Base-by-base conservation (phyloP, 2,888 invertebrate genomes). In the Leptopilina drosophilae region DNA sequence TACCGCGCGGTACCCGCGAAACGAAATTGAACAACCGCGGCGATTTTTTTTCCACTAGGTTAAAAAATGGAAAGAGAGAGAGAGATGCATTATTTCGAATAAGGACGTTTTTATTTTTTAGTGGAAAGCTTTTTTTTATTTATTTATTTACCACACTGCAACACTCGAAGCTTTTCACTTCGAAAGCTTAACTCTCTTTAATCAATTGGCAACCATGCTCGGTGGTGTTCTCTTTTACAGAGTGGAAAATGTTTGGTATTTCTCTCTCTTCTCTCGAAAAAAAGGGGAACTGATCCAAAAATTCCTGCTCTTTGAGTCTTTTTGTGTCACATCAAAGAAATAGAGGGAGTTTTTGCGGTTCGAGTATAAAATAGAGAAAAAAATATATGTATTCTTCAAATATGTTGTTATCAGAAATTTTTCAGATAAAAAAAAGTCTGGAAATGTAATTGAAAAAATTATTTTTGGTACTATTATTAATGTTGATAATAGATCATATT, bases 21-120 rank as follows among this genome's bases (percentile, higher is more conserved):
- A 85, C 85, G 85, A 89, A 89, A 90, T 89, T 88, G 87, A 88
- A 87, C 88, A 86, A 86, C 87, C 87, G 82, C 84, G 83, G 77
- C 85, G 85, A 87, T 89, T 88, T 88, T 86, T 86, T 88, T 86
- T 86, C 83, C 83, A 83, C 83, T 85, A 85, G 84, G 84, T 82
- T 81, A 80, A 49, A 77, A 56, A 14, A 59, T 7, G 7, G 5
- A 40, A 33, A 33, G 33, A 5, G 33, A 33, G 33, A 59, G 59
- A 15, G 15, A 59, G n/a, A 59, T n/a, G 59, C n/a, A 59, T 59
- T 15, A 78, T 75, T 80, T 59, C 49, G 42, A 78, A 76, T 62
- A 33, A 53, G 64, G 79, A 77, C 79, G 64, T 79, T 80, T 75
- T 81, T 79, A 79, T 69, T 76, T 75, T 77, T 73, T 62, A 20